phyloP scores from a whole-genome alignment of 2,888 invertebrate species.

The Dorcus hopei region DNA sequence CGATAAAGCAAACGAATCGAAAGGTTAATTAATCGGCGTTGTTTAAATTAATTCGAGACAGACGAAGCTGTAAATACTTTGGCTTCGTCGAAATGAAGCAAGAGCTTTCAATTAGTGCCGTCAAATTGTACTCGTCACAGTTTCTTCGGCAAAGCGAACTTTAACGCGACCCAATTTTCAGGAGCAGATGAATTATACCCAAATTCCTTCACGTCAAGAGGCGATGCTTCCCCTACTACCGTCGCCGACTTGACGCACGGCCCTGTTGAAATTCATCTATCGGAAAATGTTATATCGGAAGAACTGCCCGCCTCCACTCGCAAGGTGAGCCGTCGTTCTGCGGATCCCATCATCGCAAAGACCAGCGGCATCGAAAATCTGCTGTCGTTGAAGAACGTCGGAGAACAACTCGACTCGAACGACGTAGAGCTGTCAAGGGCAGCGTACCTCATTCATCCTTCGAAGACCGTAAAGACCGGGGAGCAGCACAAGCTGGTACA shows the following conservation, averaged over 20 bases:
- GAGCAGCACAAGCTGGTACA: conserved; percentile 22
- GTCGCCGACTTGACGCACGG: conserved; percentile 31
- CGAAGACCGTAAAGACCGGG: conserved; percentile 53
- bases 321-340: conserved; percentile 49
- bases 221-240: conserved; percentile 49
- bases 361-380: conserved; percentile 51
- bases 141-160: not conserved
- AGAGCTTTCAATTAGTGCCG: no score
- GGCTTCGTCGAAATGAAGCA: no score
- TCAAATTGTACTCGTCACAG: not conserved
- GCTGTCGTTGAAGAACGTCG: conserved; percentile 56
- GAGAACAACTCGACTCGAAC: conserved; percentile 51
- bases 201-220: conserved; percentile 69
- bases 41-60: no score
- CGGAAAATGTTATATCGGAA: conserved; percentile 35
- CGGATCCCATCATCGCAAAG: conserved; percentile 57
- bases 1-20: not conserved
- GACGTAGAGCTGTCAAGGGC: conserved; percentile 49
- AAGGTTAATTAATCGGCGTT: not conserved
- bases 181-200: conserved; percentile 52
- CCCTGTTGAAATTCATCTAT: conserved; percentile 27
- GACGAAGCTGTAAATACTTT: no score
- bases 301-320: conserved; percentile 34
- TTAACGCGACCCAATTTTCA: conserved; percentile 1
- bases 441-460: conserved; percentile 54